A percentile compares a stretch with the other conserved stretches of the same genome.
Conservation (phyloP, 2,888 invertebrate species). For the Spialia ferax region DNA sequence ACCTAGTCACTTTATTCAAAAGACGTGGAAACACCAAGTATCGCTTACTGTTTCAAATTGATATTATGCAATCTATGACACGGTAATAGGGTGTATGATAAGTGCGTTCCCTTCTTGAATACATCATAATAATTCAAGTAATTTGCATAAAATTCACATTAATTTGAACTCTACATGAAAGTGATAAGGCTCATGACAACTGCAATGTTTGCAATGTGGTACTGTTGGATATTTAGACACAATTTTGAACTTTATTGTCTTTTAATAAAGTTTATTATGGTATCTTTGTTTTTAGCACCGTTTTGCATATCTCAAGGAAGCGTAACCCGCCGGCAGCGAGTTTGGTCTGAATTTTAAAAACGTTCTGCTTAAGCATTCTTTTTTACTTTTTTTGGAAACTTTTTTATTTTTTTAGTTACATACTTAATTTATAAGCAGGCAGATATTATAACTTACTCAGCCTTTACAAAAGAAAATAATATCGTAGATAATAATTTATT, state of each 20-base stretch:
- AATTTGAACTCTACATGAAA: constrained; percentile 7
- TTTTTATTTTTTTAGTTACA: constrained; percentile 8
- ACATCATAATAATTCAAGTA: constrained; percentile 5
- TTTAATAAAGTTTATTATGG: constrained; percentile 2
- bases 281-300: neutral
- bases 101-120: constrained; percentile 1
- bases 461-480: too few relatives aligned
- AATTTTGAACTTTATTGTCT: neutral
- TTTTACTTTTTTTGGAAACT: neutral
- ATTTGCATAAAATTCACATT: constrained; percentile 4
- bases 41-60: constrained; percentile 1
- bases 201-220: constrained; percentile 2
- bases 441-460: too few relatives aligned
- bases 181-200: constrained; percentile 9
- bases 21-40: neutral
- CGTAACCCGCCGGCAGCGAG: constrained; percentile 25
- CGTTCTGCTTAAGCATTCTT: constrained; percentile 13
- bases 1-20: neutral
- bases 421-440: too few relatives aligned
- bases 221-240: neutral
- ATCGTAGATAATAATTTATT: too few relatives aligned
- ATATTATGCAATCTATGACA: constrained; percentile 11
- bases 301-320: constrained; percentile 25
- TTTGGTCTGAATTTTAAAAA: constrained; percentile 17
- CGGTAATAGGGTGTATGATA: constrained; percentile 16